phyloP scores from a whole-genome alignment of 2,113 vertebrate species.

The Campylomormyrus numenius region DNA sequence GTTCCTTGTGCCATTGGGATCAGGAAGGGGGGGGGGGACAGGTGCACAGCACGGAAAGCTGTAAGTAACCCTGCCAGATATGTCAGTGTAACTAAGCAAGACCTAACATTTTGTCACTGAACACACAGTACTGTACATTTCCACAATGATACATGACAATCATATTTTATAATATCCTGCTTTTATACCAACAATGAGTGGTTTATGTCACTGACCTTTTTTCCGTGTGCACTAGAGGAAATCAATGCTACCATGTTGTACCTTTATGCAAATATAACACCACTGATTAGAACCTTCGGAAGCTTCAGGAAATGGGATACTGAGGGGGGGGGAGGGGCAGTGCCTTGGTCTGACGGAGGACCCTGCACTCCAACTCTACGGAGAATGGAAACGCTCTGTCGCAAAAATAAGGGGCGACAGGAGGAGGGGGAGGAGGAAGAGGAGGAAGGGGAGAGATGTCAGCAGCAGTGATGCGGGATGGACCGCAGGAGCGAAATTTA shows the following conservation, averaged over 20 bases:
- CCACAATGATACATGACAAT: background rate
- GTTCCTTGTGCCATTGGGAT: background rate
- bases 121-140: background rate
- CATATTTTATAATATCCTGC: background rate
- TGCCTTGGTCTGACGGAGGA: background rate
- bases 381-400: background rate
- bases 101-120: background rate
- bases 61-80: background rate
- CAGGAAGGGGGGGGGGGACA: background rate
- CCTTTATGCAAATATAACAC: background rate
- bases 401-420: too few relatives aligned
- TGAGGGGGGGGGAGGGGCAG: background rate
- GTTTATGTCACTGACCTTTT: background rate
- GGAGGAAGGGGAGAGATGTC: background rate
- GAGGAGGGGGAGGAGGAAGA: background rate
- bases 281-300: background rate
- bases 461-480: background rate
- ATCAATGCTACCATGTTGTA: background rate
- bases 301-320: background rate
- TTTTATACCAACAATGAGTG: background rate
- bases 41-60: background rate
- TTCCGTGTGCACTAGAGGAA: background rate
- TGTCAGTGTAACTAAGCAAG: background rate
- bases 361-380: background rate
- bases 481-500: background rate